phyloP scores from a whole-genome alignment of 1,140 invertebrate species.

The Phymorhynchus buccinoides region DNA sequence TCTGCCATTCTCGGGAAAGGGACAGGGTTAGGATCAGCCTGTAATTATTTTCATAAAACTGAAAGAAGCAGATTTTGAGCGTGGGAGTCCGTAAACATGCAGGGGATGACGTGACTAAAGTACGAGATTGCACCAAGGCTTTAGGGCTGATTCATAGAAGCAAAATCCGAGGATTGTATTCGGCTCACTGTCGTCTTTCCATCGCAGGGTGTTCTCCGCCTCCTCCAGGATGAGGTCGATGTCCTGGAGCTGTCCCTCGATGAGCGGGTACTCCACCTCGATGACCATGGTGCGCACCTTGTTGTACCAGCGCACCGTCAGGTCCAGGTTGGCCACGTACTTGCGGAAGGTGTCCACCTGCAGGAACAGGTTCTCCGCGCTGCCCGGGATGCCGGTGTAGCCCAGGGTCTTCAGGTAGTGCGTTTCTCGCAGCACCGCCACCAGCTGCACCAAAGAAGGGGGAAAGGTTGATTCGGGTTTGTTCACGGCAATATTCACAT shows the following conservation, averaged over 20 bases:
- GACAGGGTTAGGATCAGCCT: too few relatives aligned
- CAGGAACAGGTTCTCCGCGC: slow-evolving; percentile 68
- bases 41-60: too few relatives aligned
- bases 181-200: slow-evolving; percentile 83
- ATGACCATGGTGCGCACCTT: slow-evolving; percentile 84
- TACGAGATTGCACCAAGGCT: too few relatives aligned
- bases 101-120: too few relatives aligned
- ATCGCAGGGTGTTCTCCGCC: slow-evolving; percentile 84
- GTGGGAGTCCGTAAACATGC: too few relatives aligned
- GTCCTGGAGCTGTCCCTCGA: slow-evolving; percentile 83
- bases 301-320: slow-evolving; percentile 78
- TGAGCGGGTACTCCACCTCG: slow-evolving; percentile 87
- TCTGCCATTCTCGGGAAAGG: too few relatives aligned
- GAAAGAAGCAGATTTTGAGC: too few relatives aligned
- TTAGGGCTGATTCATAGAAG: too few relatives aligned
- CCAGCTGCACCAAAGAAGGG: slow-evolving; percentile 66
- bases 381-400: slow-evolving; percentile 71
- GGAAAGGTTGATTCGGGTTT: neutral
- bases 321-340: slow-evolving; percentile 72
- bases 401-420: slow-evolving; percentile 72
- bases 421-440: slow-evolving; percentile 74
- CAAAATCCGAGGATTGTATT: neutral
- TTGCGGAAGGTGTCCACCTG: slow-evolving; percentile 72
- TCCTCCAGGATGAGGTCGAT: slow-evolving; percentile 86
- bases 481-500: too few relatives aligned